Evolutionary conservation across 2,113 vertebrate genomes (phyloP).

Genomic region (Odontophorus gujanensis): DNA sequence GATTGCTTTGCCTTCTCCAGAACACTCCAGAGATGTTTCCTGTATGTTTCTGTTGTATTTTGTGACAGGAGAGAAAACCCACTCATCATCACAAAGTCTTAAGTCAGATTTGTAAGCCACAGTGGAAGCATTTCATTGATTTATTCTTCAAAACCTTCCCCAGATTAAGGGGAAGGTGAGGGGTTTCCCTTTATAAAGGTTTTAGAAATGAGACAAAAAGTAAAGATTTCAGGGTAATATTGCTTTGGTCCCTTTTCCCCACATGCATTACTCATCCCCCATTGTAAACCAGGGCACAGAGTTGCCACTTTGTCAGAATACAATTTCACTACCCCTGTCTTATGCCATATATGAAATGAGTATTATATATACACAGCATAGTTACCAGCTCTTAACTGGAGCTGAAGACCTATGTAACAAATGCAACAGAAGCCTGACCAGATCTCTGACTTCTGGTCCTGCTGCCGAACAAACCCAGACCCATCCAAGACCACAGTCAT

Average conservation of each 20-base stretch:
- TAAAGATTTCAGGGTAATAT: neutral
- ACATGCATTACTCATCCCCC: neutral
- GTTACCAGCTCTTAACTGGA: neutral
- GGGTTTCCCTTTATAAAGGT: neutral
- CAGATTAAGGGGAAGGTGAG: neutral
- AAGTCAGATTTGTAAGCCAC: neutral
- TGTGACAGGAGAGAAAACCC: neutral
- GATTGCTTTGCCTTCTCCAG: accelerated
- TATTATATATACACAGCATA: neutral
- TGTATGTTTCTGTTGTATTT: neutral
- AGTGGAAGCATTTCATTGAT: neutral
- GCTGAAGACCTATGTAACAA: neutral
- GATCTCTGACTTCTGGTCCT: no score
- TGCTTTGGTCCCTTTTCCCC: neutral
- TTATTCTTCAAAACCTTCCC: neutral
- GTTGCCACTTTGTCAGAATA: neutral
- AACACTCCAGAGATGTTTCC: neutral
- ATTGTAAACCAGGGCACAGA: neutral
- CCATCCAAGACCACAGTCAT: neutral
- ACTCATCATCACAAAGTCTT: neutral
- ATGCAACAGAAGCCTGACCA: neutral
- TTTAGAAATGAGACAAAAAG: neutral
- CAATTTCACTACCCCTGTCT: neutral
- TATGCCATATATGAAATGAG: accelerated
- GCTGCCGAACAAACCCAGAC: neutral